Percentiles rank a stretch among this genome's conserved stretches.
Evolutionary conservation across 1,140 invertebrate species (phyloP).

Genomic region (Carposina sasakii): DNA sequence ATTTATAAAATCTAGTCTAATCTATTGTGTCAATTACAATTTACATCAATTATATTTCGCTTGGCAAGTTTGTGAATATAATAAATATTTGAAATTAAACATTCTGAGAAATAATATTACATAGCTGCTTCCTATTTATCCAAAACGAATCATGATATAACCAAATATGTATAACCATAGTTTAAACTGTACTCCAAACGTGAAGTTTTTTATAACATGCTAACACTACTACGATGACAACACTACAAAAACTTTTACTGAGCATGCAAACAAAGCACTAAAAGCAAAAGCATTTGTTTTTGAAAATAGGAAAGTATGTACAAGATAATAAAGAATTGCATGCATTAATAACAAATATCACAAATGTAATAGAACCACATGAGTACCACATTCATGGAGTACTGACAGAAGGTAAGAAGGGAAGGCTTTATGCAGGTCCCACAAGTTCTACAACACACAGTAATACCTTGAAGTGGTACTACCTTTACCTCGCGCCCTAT

Average conservation of each 20-base stretch:
- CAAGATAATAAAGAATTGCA: slow-evolving; percentile 1
- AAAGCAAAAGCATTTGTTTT: slow-evolving; percentile 39
- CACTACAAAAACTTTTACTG: too few species aligned
- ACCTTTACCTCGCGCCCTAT: slow-evolving; percentile 90
- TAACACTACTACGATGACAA: slow-evolving; percentile 7
- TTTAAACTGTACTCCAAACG: too few species aligned
- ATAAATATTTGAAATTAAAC: too few species aligned
- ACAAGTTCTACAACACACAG: slow-evolving; percentile 70
- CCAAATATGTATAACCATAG: too few species aligned
- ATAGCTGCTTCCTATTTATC: too few species aligned
- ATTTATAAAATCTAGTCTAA: too few species aligned
- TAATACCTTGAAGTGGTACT: slow-evolving; percentile 71
- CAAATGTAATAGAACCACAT: slow-evolving; percentile 26
- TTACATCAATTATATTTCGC: too few species aligned
- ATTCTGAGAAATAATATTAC: too few species aligned
- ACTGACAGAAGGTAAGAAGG: slow-evolving; percentile 60
- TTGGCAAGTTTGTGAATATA: too few species aligned
- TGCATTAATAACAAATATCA: background rate
- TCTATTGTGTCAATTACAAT: too few species aligned
- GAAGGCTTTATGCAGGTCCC: slow-evolving; percentile 67
- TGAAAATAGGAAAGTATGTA: background rate
- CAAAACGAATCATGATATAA: too few species aligned
- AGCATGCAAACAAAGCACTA: too few species aligned
- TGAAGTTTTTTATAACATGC: slow-evolving; percentile 1
- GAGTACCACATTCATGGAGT: slow-evolving; percentile 67